These are phyloP conservation scores for Nestor notabilis DNA, from an alignment of 2,113 vertebrate genomes.

Conservation along the genomic window DNA sequence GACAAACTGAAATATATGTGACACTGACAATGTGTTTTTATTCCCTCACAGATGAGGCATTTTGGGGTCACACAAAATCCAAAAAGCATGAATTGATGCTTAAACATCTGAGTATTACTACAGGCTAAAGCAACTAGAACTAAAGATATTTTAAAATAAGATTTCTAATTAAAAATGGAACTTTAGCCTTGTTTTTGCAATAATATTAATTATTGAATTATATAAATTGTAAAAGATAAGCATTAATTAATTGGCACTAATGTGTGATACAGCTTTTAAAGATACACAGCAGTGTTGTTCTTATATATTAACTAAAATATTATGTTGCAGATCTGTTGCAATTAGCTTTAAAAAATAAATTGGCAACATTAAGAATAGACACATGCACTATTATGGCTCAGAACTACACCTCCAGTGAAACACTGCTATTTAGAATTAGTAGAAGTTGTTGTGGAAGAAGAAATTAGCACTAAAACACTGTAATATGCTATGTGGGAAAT, in stretches of 20 bases:
- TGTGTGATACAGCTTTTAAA: background rate
- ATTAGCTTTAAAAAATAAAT: background rate
- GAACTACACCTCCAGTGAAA: background rate
- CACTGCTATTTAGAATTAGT: background rate
- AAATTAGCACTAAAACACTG: background rate
- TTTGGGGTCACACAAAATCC: background rate
- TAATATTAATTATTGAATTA: background rate
- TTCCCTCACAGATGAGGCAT: background rate
- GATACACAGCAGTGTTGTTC: background rate
- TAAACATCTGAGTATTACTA: background rate
- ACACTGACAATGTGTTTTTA: background rate
- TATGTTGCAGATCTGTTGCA: background rate
- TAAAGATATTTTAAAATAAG: background rate
- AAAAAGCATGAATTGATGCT: background rate
- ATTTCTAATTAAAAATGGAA: background rate
- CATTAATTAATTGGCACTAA: background rate
- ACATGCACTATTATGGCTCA: background rate
- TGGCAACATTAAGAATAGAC: background rate
- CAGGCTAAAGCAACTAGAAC: background rate
- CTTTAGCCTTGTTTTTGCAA: background rate
- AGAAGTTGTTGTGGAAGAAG: background rate
- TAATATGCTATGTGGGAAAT: background rate
- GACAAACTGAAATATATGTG: background rate
- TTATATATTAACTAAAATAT: background rate
- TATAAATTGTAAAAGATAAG: background rate